Percentiles rank a stretch among this genome's conserved stretches.
Evolutionary conservation across 30 jellyfish, hydroid and myxozoan species (phyloP).

Genomic region (Aurelia sp.): DNA sequence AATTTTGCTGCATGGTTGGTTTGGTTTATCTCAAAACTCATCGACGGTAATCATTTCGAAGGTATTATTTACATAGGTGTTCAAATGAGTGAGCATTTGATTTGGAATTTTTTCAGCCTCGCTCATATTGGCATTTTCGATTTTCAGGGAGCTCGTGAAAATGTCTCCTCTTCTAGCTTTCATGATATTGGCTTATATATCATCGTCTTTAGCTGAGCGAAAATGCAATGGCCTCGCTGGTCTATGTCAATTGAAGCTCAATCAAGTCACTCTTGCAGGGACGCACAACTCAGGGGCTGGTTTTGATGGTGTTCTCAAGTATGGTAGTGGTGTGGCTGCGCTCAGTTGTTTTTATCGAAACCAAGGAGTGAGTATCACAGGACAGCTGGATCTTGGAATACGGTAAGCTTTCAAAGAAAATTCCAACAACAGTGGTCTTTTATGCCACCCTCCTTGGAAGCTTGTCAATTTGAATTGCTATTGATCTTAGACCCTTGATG

Average conservation of each 20-base stretch:
- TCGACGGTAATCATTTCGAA: too few species aligned
- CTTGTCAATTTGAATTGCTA: too few species aligned
- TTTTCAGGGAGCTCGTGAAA: too few species aligned
- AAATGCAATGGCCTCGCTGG: constrained; percentile 84
- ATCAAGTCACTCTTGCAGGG: constrained; percentile 89
- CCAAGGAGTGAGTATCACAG: constrained; percentile 55
- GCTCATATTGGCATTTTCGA: too few species aligned
- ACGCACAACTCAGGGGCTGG: constrained; percentile 91
- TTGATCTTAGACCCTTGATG: too few species aligned
- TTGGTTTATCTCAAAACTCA: too few species aligned
- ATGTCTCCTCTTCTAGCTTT: too few species aligned
- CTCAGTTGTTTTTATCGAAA: constrained; percentile 74
- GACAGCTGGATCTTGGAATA: constrained; percentile 62
- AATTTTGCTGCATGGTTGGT: too few species aligned
- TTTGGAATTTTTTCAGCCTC: too few species aligned
- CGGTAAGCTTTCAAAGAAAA: background rate
- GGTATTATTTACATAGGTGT: constrained; percentile 5
- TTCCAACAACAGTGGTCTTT: too few species aligned
- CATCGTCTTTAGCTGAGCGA: constrained; percentile 17
- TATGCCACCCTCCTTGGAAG: too few species aligned
- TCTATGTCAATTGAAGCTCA: constrained; percentile 63
- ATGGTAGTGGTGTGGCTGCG: constrained; percentile 69
- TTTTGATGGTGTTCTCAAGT: constrained; percentile 68
- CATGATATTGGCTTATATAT: background rate
- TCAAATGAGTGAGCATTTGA: background rate